Conservation (phyloP, 2,797 vertebrate genomes). For the Distichodus sexfasciatus region DNA sequence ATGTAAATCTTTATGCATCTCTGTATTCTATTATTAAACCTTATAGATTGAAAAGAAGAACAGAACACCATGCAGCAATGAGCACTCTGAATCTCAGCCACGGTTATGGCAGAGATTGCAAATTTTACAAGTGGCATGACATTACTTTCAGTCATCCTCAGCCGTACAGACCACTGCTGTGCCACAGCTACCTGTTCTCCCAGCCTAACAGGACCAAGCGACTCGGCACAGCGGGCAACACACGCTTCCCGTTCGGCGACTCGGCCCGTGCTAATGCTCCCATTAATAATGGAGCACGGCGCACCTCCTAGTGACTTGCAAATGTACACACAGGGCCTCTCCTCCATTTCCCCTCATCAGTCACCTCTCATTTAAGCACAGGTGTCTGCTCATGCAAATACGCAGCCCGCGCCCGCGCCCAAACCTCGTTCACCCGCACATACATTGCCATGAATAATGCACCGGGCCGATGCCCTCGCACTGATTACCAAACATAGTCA, state of each 20-base stretch:
- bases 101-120: conserved; percentile 1
- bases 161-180: conserved; percentile 22
- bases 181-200: conserved; percentile 13
- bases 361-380: conserved; percentile 69
- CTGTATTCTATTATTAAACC: background rate
- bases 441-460: conserved; percentile 70
- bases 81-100: background rate
- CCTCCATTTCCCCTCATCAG: conserved; percentile 68
- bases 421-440: conserved; percentile 60
- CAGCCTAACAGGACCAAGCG: background rate
- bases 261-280: conserved; percentile 50
- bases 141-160: background rate
- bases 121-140: background rate
- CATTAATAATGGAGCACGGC: conserved; percentile 61
- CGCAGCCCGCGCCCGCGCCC: conserved; percentile 42
- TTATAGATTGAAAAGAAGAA: too few species aligned
- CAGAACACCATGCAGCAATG: too few species aligned
- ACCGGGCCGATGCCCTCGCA: conserved; percentile 33
- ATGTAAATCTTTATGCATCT: background rate
- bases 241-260: conserved; percentile 8
- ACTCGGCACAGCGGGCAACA: conserved; percentile 10
- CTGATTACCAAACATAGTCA: conserved; percentile 40
- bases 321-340: conserved; percentile 63
- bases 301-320: conserved; percentile 68
- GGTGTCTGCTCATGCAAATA: conserved; percentile 73